Conservation (phyloP, 2,797 vertebrate genomes). For the Chloroceryle inda region DNA sequence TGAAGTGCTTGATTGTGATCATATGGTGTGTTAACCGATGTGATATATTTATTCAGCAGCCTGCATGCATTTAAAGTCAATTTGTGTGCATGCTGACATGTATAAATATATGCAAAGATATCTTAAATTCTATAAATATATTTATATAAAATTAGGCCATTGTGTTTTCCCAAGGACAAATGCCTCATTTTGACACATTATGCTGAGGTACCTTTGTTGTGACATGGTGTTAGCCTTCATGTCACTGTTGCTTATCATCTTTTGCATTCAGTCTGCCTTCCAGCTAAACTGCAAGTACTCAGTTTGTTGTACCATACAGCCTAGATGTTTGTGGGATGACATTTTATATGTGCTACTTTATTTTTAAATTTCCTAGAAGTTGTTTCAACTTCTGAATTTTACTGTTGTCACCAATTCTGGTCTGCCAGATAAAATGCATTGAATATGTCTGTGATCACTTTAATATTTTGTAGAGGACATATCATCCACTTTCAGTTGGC, state of each 20-base stretch:
- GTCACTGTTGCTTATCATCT: constrained; percentile 39
- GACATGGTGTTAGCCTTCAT: constrained; percentile 41
- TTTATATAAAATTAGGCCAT: neutral
- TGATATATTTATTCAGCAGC: neutral
- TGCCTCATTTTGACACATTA: constrained; percentile 20
- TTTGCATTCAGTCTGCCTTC: neutral
- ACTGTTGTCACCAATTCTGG: neutral
- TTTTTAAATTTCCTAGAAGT: constrained; percentile 2
- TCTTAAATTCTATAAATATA: neutral
- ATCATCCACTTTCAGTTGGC: neutral
- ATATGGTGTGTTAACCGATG: neutral
- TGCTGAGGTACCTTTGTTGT: constrained; percentile 24
- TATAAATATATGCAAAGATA: neutral
- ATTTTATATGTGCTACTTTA: constrained; percentile 5
- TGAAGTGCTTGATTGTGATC: constrained; percentile 1
- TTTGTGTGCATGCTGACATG: neutral
- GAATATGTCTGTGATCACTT: neutral
- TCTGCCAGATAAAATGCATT: neutral
- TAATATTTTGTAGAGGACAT: neutral
- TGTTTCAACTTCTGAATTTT: neutral
- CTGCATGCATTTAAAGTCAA: neutral
- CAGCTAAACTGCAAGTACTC: neutral
- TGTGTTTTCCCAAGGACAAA: constrained; percentile 5
- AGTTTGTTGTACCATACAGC: neutral
- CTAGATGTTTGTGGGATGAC: neutral